Percentiles rank a stretch among this genome's conserved stretches.
These are phyloP conservation scores for Zonitis immaculata DNA, from an alignment of 2,888 invertebrate genomes.

Conservation along the genomic window DNA sequence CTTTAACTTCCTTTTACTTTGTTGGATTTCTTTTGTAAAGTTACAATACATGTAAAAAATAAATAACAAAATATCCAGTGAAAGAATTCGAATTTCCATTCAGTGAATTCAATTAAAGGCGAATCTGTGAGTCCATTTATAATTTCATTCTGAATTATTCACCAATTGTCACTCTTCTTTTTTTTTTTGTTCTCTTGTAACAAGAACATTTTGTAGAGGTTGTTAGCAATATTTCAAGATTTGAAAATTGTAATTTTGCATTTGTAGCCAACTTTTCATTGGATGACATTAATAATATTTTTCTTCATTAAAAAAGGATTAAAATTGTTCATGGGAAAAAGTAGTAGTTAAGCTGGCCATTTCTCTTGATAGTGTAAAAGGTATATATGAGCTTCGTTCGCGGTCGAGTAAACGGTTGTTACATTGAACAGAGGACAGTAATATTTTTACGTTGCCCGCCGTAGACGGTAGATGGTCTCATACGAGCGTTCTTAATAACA, in stretches of 20 bases:
- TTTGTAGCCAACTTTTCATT: not conserved
- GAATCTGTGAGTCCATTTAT: not conserved
- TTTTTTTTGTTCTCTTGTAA: not conserved
- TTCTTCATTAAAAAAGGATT: slow-evolving; percentile 39
- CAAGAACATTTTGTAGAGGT: not conserved
- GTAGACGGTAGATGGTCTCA: slow-evolving; percentile 38
- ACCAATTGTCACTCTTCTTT: not conserved
- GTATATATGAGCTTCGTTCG: slow-evolving; percentile 26
- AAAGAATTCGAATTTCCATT: not conserved
- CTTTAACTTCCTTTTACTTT: slow-evolving; percentile 18
- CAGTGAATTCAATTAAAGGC: not conserved
- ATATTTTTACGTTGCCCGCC: slow-evolving; percentile 41
- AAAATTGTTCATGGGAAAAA: slow-evolving; percentile 31
- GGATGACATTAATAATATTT: slow-evolving; percentile 16
- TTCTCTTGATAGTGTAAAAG: slow-evolving; percentile 33
- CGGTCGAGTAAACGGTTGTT: slow-evolving; percentile 37
- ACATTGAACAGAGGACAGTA: slow-evolving; percentile 37
- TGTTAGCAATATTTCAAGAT: not conserved
- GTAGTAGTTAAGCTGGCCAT: slow-evolving; percentile 36
- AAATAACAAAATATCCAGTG: not conserved
- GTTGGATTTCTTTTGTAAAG: slow-evolving; percentile 5
- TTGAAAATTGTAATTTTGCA: not conserved
- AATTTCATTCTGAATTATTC: not conserved
- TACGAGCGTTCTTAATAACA: slow-evolving; percentile 48
- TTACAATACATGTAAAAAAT: not conserved